phyloP scores from a whole-genome alignment of 2,113 vertebrate genomes.

The Burhinus bistriatus region DNA sequence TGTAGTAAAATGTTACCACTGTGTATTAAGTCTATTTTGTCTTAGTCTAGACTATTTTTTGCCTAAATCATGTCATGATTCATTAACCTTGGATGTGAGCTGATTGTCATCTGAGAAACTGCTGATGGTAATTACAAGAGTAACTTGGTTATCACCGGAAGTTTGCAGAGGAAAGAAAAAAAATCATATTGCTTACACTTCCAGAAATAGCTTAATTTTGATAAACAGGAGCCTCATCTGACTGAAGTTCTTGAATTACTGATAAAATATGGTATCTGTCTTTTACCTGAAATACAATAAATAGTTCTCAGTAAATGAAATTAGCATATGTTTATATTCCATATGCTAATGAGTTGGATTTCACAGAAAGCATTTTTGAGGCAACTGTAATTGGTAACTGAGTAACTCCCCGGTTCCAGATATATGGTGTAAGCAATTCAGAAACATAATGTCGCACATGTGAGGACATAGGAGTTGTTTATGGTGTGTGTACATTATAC shows the following conservation, averaged over 20 bases:
- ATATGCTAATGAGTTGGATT: neutral
- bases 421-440: neutral
- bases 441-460: neutral
- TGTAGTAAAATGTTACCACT: neutral
- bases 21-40: neutral
- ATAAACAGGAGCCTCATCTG: neutral
- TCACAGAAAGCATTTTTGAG: neutral
- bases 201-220: neutral
- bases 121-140: neutral
- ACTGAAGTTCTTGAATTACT: neutral
- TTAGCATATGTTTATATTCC: neutral
- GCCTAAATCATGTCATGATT: neutral
- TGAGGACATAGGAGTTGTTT: neutral
- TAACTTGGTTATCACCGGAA: neutral
- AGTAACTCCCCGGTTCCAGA: neutral
- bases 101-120: neutral
- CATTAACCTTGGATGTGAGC: neutral
- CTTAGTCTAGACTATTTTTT: neutral
- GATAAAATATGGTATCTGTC: neutral
- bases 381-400: neutral
- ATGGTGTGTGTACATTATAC: fast-evolving
- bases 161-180: neutral
- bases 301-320: neutral
- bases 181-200: neutral
- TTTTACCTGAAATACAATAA: neutral